Percentiles rank a stretch among this genome's conserved stretches.
These are phyloP conservation scores for Erebia ligea DNA, from an alignment of 2,888 invertebrate genomes.

Conservation along the genomic window DNA sequence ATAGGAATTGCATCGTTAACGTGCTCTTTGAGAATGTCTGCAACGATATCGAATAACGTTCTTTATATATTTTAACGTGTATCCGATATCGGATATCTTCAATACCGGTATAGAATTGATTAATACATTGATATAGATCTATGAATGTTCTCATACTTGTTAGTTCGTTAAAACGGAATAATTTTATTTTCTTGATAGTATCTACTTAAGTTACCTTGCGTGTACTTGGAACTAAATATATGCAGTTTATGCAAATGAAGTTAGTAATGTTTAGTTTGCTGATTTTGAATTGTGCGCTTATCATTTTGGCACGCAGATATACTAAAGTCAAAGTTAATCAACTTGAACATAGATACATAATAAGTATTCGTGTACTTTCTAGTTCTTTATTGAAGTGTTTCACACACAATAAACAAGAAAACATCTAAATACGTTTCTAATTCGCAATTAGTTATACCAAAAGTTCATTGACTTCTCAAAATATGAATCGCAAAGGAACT, in stretches of 20 bases:
- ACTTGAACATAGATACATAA: too few relatives aligned
- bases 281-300: conserved; percentile 21
- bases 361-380: too few relatives aligned
- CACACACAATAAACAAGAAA: too few relatives aligned
- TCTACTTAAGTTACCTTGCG: neutral
- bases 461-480: conserved; percentile 9
- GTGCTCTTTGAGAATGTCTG: neutral
- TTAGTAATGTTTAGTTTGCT: neutral
- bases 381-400: too few relatives aligned
- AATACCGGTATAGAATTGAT: neutral
- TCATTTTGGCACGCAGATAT: conserved; percentile 29
- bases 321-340: too few relatives aligned
- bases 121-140: neutral
- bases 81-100: neutral
- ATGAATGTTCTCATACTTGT: neutral
- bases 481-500: neutral
- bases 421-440: neutral
- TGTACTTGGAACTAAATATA: neutral
- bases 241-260: conserved; percentile 1
- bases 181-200: neutral
- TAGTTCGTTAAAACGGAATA: neutral
- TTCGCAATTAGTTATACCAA: neutral
- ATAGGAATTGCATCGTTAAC: neutral
- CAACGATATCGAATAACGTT: conserved; percentile 4
- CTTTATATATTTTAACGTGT: neutral